Base-by-base conservation (phyloP, 2,888 invertebrate genomes). In the Eremobia ochroleuca region DNA sequence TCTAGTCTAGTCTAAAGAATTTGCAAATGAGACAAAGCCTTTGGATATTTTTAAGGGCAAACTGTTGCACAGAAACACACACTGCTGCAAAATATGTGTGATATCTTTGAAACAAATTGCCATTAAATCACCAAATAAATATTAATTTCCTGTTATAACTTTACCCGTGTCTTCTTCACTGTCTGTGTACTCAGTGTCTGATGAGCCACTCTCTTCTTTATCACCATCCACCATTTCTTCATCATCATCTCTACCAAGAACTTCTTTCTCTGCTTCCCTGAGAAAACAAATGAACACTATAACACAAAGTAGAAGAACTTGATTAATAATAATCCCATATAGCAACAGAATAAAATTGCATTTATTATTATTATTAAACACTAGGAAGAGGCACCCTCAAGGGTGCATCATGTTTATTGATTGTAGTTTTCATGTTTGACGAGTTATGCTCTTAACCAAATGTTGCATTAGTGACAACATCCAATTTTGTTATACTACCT, bases 121-220 rank as follows among this genome's bases (percentile, higher is more conserved):
- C 18, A 34, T 25, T 18, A n/a, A 49, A 31, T 31, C 18, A 67
- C 31, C 1, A 49, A 67, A 34, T 25, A n/a, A 49, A 18, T n/a
- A 34, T 52, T 34, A 21, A n/a, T 21, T 58, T 37, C 6, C 21
- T 61, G 6, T 72, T 72, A 21, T 21, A 40, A 58, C 6, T 52
- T 62, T 90, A 97, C 97, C 97, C 77, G 98, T 98, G 91, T 99
- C 99, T 93, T 99, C 99, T 93, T 99, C 98, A 78, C 98, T 98
- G 94, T 99, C 99, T 49, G 98, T 98, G 88, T 98, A 98, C 91
- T 98, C 98, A 89, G 99, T 99, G 92, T 99, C 98, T 0, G 98
- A 98, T 69, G 98, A 98, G 70, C 98, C 98, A 76, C 97, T 97
- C 43, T 97, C 97, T 67, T 97, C 97, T 43, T 97, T 97, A 76